A percentile compares a stretch with the other conserved stretches of the same genome.
phyloP scores from a whole-genome alignment of 2,113 vertebrate genomes.

The Dasyurus viverrinus region DNA sequence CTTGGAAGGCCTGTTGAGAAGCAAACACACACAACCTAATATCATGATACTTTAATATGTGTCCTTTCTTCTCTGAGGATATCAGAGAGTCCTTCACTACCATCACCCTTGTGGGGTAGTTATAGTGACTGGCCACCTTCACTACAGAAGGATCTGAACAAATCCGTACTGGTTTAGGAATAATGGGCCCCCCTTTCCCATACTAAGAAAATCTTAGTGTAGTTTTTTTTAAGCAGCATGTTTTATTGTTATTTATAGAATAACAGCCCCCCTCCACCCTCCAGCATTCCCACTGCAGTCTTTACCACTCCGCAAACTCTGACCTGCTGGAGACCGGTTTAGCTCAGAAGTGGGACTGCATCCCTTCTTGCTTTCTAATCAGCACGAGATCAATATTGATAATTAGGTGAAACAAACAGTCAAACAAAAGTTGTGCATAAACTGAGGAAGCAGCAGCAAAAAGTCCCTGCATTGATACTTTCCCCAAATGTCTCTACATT shows the following conservation, averaged over 20 bases:
- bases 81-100: background rate
- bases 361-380: slow-evolving; percentile 87
- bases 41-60: background rate
- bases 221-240: slow-evolving; percentile 49
- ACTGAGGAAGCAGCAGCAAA: slow-evolving; percentile 93
- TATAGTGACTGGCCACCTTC: background rate
- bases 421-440: slow-evolving; percentile 95
- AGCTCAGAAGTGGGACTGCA: background rate
- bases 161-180: background rate
- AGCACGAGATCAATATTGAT: slow-evolving; percentile 92
- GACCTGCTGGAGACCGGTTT: slow-evolving; percentile 4
- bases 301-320: slow-evolving; percentile 23
- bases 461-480: slow-evolving; percentile 88
- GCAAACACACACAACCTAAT: background rate
- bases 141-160: background rate
- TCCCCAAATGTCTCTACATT: slow-evolving; percentile 95
- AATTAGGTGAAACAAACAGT: slow-evolving; percentile 91
- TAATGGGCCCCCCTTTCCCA: background rate
- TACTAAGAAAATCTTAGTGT: slow-evolving; percentile 35
- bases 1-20: background rate
- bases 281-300: background rate
- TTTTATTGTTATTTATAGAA: slow-evolving; percentile 29
- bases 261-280: background rate
- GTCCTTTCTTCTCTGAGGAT: background rate
- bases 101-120: background rate